A percentile compares a stretch with the other conserved stretches of the same genome.
Evolutionary conservation across 2,888 invertebrate genomes (phyloP).

Genomic region (Phalera bucephala): DNA sequence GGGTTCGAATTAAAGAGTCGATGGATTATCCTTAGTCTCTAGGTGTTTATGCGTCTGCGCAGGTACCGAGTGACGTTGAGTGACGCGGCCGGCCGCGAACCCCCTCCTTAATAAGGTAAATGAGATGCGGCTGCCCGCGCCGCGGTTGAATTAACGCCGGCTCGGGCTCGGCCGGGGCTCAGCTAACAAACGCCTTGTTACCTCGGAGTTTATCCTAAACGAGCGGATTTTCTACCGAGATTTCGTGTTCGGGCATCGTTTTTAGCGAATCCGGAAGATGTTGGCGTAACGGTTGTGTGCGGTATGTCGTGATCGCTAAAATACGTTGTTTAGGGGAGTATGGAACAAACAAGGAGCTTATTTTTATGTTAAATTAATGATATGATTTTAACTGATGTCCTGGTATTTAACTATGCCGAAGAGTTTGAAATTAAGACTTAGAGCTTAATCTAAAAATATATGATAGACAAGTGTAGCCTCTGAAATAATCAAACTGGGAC

Average conservation of each 20-base stretch:
- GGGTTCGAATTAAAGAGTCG: conserved; percentile 45
- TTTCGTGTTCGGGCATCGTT: conserved; percentile 19
- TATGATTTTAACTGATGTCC: no score
- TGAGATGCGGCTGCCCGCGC: conserved; percentile 58
- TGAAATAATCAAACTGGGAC: no score
- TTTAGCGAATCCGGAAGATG: conserved; percentile 20
- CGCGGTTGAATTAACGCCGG: conserved; percentile 55
- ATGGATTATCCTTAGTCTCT: conserved; percentile 59
- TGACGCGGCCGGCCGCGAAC: conserved; percentile 63
- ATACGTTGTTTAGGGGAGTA: conserved; percentile 3
- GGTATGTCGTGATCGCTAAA: conserved; percentile 22
- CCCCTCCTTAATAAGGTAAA: conserved; percentile 71
- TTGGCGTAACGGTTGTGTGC: conserved; percentile 15
- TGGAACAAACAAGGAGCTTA: no score
- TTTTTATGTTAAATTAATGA: no score
- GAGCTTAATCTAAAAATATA: no score
- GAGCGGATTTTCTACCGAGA: conserved; percentile 36
- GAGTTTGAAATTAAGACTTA: no score
- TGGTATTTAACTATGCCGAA: no score
- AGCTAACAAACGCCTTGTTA: conserved; percentile 66
- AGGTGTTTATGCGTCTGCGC: conserved; percentile 63
- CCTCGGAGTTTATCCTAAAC: conserved; percentile 54
- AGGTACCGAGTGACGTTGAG: conserved; percentile 60
- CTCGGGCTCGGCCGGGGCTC: conserved; percentile 31
- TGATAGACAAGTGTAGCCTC: no score